phyloP scores from a whole-genome alignment of 2,113 vertebrate species.

The Notarius quadriscutis region DNA sequence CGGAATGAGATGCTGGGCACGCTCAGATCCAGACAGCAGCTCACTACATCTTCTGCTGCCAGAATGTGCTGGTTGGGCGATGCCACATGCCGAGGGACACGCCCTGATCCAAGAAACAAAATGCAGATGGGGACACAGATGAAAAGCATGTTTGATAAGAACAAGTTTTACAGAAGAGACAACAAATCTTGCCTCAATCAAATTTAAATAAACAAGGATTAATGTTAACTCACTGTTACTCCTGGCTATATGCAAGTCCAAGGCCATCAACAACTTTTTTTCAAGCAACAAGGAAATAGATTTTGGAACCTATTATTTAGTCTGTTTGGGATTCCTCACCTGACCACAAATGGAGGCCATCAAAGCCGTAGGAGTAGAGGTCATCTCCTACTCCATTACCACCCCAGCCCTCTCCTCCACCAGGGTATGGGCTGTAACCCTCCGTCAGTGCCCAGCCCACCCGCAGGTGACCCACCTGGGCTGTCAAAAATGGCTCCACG shows the following conservation, averaged over 20 bases:
- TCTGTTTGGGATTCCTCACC: conserved; percentile 66
- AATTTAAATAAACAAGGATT: background rate
- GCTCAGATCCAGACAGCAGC: conserved; percentile 88
- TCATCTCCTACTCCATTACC: conserved; percentile 89
- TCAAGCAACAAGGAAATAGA: background rate
- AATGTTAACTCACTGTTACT: background rate
- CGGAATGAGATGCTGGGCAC: conserved; percentile 92
- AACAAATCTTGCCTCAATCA: background rate
- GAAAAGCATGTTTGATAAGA: background rate
- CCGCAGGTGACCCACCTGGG: conserved; percentile 81
- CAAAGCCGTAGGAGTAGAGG: conserved; percentile 88
- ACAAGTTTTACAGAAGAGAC: background rate
- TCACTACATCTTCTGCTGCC: conserved; percentile 84
- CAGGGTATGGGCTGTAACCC: conserved; percentile 90
- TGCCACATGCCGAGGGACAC: conserved; percentile 79
- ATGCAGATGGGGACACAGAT: background rate
- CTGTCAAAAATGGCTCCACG: conserved; percentile 81
- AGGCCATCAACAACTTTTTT: background rate
- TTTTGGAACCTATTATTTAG: background rate
- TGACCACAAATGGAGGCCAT: conserved; percentile 89
- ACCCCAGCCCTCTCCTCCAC: conserved; percentile 91
- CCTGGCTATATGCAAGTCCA: background rate
- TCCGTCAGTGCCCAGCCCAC: conserved; percentile 91
- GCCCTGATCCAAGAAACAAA: conserved; percentile 68
- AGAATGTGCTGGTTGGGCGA: conserved; percentile 80